Evolutionary conservation across 2,888 invertebrate genomes (phyloP), one percentile per base, ranked within the genome.

Genomic region (Lochmaea capreae): DNA sequence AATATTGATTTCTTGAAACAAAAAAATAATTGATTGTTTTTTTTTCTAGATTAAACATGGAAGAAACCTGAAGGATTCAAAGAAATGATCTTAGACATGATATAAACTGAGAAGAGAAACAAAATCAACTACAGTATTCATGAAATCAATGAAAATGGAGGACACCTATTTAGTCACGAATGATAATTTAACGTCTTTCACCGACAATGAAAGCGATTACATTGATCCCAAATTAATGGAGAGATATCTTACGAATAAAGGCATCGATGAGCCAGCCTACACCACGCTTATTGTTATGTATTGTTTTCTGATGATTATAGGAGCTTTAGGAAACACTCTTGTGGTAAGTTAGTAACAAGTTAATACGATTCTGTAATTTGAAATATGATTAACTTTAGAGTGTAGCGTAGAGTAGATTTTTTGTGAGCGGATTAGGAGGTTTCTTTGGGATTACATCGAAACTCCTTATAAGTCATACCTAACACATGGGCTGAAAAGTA

Each of bases 311-410:
- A 96, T 96, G 74, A 87, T 93, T 14, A 91, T 95, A 69, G 97
- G 97, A 54, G 93, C 95, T 3, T 88, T 94, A 69, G 97, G 97
- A 62, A 97, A 97, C 87, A 92, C 92, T 11, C 89, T 97, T 63
- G 97, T 97, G 81, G 96, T 97, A 82, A 86, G 87, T 86, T 33
- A 33, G 1, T 42, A 42, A 42, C 5, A 68, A 10, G n/a, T 52
- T 16, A 14, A 8, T 73, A 54, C 16, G 33, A 39, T 39, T 39
- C 33, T 39, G 33, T 33, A 5, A 6, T 6, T 33, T 33, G 33
- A 6, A 33, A 33, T 6, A 33, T 33, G 33, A 33, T 33, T 33
- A 5, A 4, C 3, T 33, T 33, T 33, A 33, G 33, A 33, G 4
- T 33, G 33, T 6, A 33, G 0, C 33, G 33, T 33, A 33, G 5